Percentiles rank a stretch among this genome's conserved stretches.
Conservation (phyloP, 2,888 invertebrate genomes). For the Odontocerum albicorne region DNA sequence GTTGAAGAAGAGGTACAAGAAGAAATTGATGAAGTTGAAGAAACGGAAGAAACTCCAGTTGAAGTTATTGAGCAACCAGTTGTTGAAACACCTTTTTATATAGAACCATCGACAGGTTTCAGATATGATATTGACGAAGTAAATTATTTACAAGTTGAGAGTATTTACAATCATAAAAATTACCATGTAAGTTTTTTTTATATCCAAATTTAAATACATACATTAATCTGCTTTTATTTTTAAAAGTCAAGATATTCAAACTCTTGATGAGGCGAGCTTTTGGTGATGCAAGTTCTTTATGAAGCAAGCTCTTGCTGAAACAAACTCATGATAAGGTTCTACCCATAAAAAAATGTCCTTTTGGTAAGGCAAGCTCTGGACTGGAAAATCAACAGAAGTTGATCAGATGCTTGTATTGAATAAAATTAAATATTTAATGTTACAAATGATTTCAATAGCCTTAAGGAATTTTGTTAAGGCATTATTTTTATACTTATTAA, state of each 20-base stretch:
- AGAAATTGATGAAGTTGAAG: conserved; percentile 1
- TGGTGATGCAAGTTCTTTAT: no score
- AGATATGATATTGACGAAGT: conserved; percentile 57
- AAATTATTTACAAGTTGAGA: conserved; percentile 77
- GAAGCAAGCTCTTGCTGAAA: no score
- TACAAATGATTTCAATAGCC: background rate
- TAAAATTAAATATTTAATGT: background rate
- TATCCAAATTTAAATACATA: conserved; percentile 7
- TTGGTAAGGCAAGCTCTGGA: no score
- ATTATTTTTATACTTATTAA: background rate
- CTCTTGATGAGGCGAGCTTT: no score
- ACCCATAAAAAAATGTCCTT: no score
- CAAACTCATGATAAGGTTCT: no score
- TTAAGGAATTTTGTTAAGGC: background rate
- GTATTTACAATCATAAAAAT: conserved; percentile 84
- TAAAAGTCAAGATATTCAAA: no score
- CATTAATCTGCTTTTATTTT: no score
- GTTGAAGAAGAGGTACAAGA: conserved; percentile 1
- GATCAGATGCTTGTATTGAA: no score
- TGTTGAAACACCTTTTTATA: conserved; percentile 69
- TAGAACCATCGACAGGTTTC: conserved; percentile 83
- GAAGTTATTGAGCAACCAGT: conserved; percentile 45
- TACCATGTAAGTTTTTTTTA: conserved; percentile 64
- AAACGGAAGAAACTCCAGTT: conserved; percentile 11
- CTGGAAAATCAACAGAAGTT: no score